Percentiles rank a stretch among this genome's conserved stretches.
phyloP scores from a whole-genome alignment of 2,113 vertebrate genomes.

The Notarius quadriscutis region DNA sequence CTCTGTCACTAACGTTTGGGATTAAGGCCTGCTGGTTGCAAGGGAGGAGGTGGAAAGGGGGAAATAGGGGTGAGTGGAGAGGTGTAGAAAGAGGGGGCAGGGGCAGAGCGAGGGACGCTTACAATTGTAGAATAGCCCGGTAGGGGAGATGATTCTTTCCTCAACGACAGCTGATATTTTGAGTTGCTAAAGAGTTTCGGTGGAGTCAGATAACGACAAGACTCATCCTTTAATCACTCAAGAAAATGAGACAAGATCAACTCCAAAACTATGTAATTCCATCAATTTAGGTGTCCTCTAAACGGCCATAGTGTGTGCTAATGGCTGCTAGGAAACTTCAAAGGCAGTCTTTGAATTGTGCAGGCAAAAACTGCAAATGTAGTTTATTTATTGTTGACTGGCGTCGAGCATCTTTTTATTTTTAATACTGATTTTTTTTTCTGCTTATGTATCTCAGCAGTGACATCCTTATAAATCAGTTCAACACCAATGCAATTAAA shows the following conservation, averaged over 20 bases:
- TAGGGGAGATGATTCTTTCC: constrained; percentile 40
- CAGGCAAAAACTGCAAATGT: neutral
- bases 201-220: neutral
- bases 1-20: constrained; percentile 66
- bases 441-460: neutral
- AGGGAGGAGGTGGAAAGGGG: constrained; percentile 62
- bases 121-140: constrained; percentile 43
- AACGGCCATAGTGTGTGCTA: neutral
- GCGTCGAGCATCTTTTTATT: neutral
- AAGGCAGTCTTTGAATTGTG: neutral
- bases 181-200: constrained; percentile 12
- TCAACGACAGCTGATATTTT: constrained; percentile 13
- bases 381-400: neutral
- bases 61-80: constrained; percentile 51
- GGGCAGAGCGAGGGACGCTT: constrained; percentile 57
- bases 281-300: constrained; percentile 42
- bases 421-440: neutral
- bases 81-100: constrained; percentile 68
- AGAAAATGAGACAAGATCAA: constrained; percentile 31
- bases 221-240: constrained; percentile 40
- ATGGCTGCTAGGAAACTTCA: constrained; percentile 2
- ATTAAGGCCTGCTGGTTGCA: constrained; percentile 77
- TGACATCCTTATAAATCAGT: neutral
- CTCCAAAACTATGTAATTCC: constrained; percentile 32
- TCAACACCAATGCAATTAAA: neutral